Evolutionary conservation across 2,797 vertebrate genomes (phyloP).

Genomic region (Borostomias antarcticus): DNA sequence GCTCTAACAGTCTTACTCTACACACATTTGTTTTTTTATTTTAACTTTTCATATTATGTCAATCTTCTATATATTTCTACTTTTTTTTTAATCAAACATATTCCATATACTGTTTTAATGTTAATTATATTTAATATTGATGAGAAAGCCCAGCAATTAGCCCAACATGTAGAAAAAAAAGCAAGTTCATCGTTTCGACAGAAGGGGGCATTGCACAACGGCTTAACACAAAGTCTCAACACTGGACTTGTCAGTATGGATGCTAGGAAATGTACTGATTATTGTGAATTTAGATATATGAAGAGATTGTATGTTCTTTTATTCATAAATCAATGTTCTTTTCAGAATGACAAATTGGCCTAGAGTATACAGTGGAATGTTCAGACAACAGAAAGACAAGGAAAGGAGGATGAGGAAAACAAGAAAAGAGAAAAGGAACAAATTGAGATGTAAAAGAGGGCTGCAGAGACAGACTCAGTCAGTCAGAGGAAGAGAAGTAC

Average conservation of each 20-base stretch:
- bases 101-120: slow-evolving; percentile 51
- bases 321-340: no score
- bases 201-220: slow-evolving; percentile 53
- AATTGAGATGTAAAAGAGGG: no score
- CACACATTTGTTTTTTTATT: slow-evolving; percentile 53
- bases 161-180: slow-evolving; percentile 21
- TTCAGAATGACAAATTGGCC: no score
- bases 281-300: background rate
- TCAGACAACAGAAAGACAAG: background rate
- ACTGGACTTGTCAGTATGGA: background rate
- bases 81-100: slow-evolving; percentile 53
- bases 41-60: slow-evolving; percentile 42
- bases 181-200: slow-evolving; percentile 51
- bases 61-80: slow-evolving; percentile 67
- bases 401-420: slow-evolving; percentile 1
- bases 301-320: no score
- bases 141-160: background rate
- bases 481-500: slow-evolving; percentile 39
- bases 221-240: slow-evolving; percentile 22
- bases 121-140: slow-evolving; percentile 33
- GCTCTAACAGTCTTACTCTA: slow-evolving; percentile 17
- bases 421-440: background rate
- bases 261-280: background rate
- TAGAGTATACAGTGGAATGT: no score
- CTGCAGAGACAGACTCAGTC: slow-evolving; percentile 33